Evolutionary conservation across 2,888 invertebrate species (phyloP).

Genomic region (Pachycephus smyrnensis): DNA sequence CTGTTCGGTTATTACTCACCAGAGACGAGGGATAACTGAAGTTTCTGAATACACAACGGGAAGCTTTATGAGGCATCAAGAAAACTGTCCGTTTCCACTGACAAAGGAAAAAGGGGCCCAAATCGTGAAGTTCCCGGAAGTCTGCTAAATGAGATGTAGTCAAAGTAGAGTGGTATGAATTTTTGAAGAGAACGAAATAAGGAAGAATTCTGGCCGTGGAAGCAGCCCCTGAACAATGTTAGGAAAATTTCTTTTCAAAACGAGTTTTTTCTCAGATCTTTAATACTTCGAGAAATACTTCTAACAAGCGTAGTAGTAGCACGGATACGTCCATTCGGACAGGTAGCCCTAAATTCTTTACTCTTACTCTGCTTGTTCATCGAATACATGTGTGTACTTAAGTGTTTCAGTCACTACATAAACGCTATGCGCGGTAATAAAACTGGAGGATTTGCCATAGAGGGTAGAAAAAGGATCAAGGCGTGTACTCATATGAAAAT

Average conservation of each 20-base stretch:
- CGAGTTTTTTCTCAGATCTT: not conserved
- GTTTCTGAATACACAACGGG: not conserved
- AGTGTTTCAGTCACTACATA: not conserved
- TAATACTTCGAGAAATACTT: not conserved
- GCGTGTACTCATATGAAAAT: not conserved
- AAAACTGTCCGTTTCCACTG: not conserved
- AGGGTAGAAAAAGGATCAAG: not conserved
- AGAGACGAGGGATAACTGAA: not conserved
- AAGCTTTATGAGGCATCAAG: not conserved
- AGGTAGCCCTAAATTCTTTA: not conserved
- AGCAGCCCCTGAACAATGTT: not conserved
- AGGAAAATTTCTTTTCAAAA: not conserved
- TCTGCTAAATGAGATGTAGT: not conserved
- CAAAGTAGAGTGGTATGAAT: not conserved
- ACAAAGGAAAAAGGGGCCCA: not conserved
- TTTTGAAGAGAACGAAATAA: not conserved
- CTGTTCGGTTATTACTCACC: not conserved
- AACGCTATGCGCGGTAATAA: not conserved
- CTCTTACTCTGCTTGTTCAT: not conserved
- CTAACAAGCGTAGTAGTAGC: not conserved
- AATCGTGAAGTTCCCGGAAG: not conserved
- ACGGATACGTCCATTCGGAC: not conserved
- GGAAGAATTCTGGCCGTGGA: not conserved
- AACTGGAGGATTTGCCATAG: not conserved
- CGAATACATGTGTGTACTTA: too few species aligned